These are phyloP conservation scores for Conus ventricosus DNA, from an alignment of 1,140 invertebrate species.

Conservation along the genomic window DNA sequence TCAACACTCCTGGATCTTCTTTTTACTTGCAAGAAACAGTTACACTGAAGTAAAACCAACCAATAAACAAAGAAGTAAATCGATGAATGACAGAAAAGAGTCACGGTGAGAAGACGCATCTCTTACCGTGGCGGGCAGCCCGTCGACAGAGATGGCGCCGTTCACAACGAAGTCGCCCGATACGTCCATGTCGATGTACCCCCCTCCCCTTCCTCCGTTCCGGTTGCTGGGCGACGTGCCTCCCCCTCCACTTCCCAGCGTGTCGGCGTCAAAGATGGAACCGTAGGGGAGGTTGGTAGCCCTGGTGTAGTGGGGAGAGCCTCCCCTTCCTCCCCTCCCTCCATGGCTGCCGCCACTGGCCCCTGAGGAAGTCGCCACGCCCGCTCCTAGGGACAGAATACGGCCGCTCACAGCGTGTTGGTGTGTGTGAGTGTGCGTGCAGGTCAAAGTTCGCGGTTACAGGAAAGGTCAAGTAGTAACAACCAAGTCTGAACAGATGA, in stretches of 20 bases:
- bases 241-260: constrained; percentile 66
- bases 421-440: neutral
- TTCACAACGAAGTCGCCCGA: constrained; percentile 39
- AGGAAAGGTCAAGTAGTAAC: too few relatives aligned
- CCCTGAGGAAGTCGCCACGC: constrained; percentile 38
- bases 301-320: constrained; percentile 32
- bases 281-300: constrained; percentile 53
- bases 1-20: neutral
- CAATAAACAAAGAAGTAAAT: neutral
- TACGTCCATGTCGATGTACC: constrained; percentile 47
- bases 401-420: neutral
- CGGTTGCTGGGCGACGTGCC: constrained; percentile 32
- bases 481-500: too few relatives aligned
- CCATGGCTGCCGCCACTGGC: constrained; percentile 61
- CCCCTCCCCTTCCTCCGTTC: constrained; percentile 61
- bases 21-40: too few relatives aligned
- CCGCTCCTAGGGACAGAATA: constrained; percentile 47
- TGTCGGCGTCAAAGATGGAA: constrained; percentile 54
- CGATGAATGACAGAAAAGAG: neutral
- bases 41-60: neutral
- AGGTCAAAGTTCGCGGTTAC: too few relatives aligned
- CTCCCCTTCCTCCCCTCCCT: constrained; percentile 50
- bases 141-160: constrained; percentile 50
- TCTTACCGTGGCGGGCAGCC: constrained; percentile 48
- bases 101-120: neutral